phyloP scores from a whole-genome alignment of 1,140 invertebrate genomes.

The Zaprionus capensis region DNA sequence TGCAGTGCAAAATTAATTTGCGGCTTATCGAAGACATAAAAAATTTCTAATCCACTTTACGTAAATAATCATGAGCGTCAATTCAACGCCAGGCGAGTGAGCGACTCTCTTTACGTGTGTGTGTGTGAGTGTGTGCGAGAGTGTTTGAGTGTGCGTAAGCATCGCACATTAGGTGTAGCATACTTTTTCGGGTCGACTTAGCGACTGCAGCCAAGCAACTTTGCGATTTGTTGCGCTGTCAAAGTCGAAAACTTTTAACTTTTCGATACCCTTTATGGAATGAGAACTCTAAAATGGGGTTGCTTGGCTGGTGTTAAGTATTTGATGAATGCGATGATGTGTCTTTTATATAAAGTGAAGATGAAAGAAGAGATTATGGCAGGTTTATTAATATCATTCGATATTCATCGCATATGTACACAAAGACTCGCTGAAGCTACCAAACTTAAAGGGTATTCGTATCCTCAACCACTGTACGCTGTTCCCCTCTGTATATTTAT shows the following conservation, averaged over 20 bases:
- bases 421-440: no score
- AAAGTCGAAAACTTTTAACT: constrained; percentile 5
- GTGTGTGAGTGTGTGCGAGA: background rate
- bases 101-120: background rate
- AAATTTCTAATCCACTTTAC: constrained; percentile 52
- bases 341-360: background rate
- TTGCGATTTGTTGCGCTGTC: constrained; percentile 22
- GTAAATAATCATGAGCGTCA: constrained; percentile 54
- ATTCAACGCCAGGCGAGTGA: constrained; percentile 28
- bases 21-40: constrained; percentile 52
- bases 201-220: constrained; percentile 7
- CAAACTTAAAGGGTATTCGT: no score
- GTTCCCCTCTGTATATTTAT: no score
- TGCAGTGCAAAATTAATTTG: constrained; percentile 51
- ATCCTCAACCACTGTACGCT: no score
- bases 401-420: no score
- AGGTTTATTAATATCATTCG: no score
- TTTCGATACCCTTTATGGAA: background rate
- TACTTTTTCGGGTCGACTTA: constrained; percentile 19
- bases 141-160: constrained; percentile 2
- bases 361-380: no score
- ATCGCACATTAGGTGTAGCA: constrained; percentile 18
- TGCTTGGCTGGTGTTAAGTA: background rate
- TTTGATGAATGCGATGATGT: no score
- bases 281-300: background rate